A percentile compares a stretch with the other conserved stretches of the same genome.
These are phyloP conservation scores for Gymnobelideus leadbeateri DNA, from an alignment of 2,113 vertebrate genomes.

Conservation along the genomic window DNA sequence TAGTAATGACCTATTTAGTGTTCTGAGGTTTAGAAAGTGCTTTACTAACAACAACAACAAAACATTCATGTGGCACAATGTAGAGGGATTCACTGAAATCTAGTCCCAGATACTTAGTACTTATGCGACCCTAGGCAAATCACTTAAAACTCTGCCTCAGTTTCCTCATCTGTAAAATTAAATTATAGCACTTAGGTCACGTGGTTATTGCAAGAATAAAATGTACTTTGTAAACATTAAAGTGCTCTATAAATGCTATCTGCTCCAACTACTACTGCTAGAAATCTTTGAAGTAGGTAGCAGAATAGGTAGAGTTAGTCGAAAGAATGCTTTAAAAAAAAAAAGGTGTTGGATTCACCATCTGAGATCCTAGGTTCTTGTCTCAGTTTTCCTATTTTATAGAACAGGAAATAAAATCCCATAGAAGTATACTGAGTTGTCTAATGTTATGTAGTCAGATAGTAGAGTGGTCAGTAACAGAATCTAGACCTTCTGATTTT, in stretches of 20 bases:
- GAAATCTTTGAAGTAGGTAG: not conserved
- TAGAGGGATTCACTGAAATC: not conserved
- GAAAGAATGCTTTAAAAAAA: not conserved
- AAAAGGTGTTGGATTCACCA: not conserved
- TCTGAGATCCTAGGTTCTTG: not conserved
- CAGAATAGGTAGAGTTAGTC: not conserved
- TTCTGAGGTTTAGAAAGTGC: not conserved
- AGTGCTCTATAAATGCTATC: not conserved
- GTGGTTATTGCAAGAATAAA: not conserved
- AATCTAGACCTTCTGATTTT: not conserved
- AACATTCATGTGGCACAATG: not conserved
- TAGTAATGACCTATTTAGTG: not conserved
- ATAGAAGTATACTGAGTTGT: not conserved
- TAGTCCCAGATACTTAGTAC: not conserved
- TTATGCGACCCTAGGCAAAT: not conserved
- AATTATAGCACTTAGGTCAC: not conserved
- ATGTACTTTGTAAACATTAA: not conserved
- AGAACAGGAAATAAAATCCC: not conserved
- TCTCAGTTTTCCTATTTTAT: not conserved
- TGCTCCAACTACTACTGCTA: not conserved
- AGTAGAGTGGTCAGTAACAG: not conserved
- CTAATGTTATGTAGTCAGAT: not conserved
- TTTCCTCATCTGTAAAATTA: not conserved
- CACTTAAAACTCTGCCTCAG: not conserved
- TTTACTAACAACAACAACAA: not conserved